A percentile compares a stretch with the other conserved stretches of the same genome.
Evolutionary conservation across 2,113 vertebrate species (phyloP).

Genomic region (Telmatochromis sp.): DNA sequence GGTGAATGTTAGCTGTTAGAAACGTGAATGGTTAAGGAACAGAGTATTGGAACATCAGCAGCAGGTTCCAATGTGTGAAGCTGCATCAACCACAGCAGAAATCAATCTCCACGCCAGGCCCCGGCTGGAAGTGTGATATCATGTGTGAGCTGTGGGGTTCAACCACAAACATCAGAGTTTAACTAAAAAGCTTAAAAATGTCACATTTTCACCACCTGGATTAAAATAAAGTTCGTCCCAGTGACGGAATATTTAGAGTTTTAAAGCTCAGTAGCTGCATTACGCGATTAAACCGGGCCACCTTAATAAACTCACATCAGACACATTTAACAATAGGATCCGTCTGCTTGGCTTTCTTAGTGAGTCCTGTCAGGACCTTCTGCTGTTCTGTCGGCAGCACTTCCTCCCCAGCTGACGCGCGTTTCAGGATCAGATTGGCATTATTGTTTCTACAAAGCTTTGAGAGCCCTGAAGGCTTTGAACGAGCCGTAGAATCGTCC

Average conservation of each 20-base stretch:
- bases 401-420: constrained; percentile 59
- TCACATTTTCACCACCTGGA: neutral
- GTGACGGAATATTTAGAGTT: neutral
- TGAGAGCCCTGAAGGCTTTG: neutral
- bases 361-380: constrained; percentile 61
- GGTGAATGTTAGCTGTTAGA: neutral
- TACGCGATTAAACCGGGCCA: neutral
- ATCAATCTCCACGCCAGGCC: neutral
- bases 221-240: neutral
- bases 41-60: neutral
- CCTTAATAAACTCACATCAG: neutral
- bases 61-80: neutral
- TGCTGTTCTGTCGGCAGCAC: constrained; percentile 42
- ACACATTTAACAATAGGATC: neutral
- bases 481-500: neutral
- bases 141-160: neutral
- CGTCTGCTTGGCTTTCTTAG: neutral
- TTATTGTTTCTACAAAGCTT: constrained; percentile 10
- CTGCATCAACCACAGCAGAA: neutral
- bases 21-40: neutral
- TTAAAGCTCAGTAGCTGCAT: neutral
- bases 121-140: neutral
- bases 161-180: neutral
- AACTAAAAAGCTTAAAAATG: neutral
- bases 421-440: constrained; percentile 61